Base-by-base conservation (phyloP, 2,797 vertebrate genomes). In the Gadopsis marmoratus region DNA sequence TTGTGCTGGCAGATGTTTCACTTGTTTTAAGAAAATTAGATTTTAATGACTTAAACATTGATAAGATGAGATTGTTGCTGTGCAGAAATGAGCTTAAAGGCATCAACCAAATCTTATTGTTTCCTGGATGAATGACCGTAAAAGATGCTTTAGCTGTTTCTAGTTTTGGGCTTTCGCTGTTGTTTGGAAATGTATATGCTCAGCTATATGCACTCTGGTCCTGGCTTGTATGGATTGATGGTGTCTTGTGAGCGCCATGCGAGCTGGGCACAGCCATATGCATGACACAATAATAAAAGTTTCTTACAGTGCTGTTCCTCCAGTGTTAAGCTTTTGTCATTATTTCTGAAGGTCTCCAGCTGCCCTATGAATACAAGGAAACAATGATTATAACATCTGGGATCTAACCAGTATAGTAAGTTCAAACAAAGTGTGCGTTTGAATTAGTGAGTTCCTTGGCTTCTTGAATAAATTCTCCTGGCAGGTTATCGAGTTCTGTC, bases 351-450 rank as follows among this genome's bases (percentile, higher is more conserved):
- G 12, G 21, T n/a, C 21, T 50, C 48, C 48, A n/a, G 21, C 48
- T 50, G 21, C 10, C 19, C 8, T 50, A n/a, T 50, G 19, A 50
- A 33, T 58, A 29, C 51, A 56, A 39, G 19, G 23, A 71, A 54
- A 51, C 26, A 19, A 29, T 51, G 55, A 71, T 51, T 56, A 23
- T 29, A 51, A 51, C 56, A 55, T 65, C 54, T 73, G 54, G 47
- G 47, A 77, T 53, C 53, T 21, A 54, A 59, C 35, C 51, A 50
- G 62, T 14, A 54, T 39, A 43, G 16, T 16, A 8, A 45, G 26
- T 51, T 43, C 11, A 68, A 66, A 48, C 21, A 16, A 60, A 71
- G 55, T 37, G 17, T 35, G 64, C 66, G 21, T 37, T 55, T 56
- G 10, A 55, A 58, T 74, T n/a, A 16, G 1, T n/a, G 29, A 59